Conservation (phyloP, 2,888 invertebrate genomes). For the Sympetrum striolatum region DNA sequence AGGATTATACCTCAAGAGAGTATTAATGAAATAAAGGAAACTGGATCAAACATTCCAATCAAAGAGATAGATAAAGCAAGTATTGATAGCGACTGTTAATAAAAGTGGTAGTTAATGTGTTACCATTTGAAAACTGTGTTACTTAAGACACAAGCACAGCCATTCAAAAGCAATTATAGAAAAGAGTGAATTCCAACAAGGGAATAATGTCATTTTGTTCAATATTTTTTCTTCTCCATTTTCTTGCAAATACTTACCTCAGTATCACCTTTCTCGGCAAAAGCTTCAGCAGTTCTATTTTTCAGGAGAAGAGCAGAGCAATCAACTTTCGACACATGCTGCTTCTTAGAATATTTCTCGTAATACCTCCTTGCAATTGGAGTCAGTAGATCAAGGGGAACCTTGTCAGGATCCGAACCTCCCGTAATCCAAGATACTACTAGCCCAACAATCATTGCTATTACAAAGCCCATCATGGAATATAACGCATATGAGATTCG, state of each 20-base stretch:
- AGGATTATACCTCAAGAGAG: no score
- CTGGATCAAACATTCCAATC: no score
- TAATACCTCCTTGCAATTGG: neutral
- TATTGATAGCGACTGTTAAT: no score
- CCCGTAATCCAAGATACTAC: slow-evolving; percentile 12
- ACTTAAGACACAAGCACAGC: no score
- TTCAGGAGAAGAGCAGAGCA: neutral
- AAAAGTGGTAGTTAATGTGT: no score
- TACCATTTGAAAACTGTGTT: no score
- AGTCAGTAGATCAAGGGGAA: neutral
- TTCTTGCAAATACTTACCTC: neutral
- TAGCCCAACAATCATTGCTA: neutral
- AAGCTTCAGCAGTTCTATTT: neutral
- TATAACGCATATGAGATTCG: neutral
- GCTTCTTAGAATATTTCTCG: neutral
- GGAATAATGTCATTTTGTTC: no score
- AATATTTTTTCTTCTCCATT: no score
- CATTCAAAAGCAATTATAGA: no score
- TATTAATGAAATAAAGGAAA: no score
- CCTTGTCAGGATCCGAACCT: neutral
- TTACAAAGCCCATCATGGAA: neutral
- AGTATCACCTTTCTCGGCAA: neutral
- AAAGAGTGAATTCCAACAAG: no score
- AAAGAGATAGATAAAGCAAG: no score
- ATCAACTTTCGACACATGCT: neutral